Percentiles rank a stretch among this genome's conserved stretches.
Evolutionary conservation across 2,113 vertebrate species (phyloP).

Genomic region (Aphyosemion australe): DNA sequence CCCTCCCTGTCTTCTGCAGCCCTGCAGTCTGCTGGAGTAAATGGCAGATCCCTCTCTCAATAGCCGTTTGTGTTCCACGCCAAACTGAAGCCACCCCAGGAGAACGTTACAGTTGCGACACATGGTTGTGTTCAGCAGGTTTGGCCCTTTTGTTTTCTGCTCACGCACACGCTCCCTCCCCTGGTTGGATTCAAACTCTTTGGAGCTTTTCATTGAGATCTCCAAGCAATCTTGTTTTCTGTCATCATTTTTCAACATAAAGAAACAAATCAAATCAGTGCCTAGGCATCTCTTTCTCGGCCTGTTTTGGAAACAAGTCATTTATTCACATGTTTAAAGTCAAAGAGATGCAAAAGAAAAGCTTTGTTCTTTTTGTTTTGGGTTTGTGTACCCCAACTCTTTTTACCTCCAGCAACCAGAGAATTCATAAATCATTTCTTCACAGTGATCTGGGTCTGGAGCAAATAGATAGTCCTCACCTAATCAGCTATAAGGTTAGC

Average conservation of each 20-base stretch:
- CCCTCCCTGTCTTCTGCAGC: conserved; percentile 1
- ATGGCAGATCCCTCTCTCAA: conserved; percentile 40
- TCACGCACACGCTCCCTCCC: background rate
- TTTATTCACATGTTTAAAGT: conserved; percentile 12
- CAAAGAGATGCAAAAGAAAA: conserved; percentile 18
- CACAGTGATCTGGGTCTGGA: too few relatives aligned
- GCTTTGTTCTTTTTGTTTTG: background rate
- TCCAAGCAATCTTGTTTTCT: conserved; percentile 1
- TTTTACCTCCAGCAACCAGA: too few relatives aligned
- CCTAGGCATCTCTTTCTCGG: conserved; percentile 48
- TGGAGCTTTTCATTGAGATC: conserved; percentile 11
- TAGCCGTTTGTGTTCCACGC: conserved; percentile 41
- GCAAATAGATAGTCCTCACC: too few relatives aligned
- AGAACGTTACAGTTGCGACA: conserved; percentile 35
- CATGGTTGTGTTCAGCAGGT: conserved; percentile 22
- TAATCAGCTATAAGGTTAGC: background rate
- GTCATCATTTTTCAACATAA: background rate
- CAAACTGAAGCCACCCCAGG: conserved; percentile 22
- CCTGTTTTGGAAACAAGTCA: conserved; percentile 24
- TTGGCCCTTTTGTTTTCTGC: conserved; percentile 9
- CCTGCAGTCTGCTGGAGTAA: conserved; percentile 36
- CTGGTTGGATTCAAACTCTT: conserved; percentile 32
- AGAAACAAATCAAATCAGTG: conserved; percentile 12
- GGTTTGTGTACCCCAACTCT: background rate
- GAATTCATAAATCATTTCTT: too few relatives aligned